Percentiles rank a stretch among this genome's conserved stretches.
phyloP scores from a whole-genome alignment of 2,888 invertebrate species.

The Pollenia labialis region DNA sequence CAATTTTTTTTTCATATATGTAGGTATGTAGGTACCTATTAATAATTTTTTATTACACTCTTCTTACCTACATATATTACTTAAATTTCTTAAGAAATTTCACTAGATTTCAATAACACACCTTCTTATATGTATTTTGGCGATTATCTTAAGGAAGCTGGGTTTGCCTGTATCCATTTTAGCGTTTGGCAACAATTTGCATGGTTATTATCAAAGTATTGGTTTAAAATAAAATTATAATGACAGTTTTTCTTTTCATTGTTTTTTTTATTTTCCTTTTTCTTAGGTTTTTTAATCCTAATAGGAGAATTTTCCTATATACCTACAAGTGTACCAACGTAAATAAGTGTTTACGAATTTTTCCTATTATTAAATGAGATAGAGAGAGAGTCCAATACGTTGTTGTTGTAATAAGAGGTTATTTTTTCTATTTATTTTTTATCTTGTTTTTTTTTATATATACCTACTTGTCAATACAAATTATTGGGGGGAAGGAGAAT shows the following conservation, averaged over 20 bases:
- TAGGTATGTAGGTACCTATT: too few relatives aligned
- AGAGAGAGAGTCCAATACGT: conserved; percentile 40
- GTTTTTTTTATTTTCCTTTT: conserved; percentile 10
- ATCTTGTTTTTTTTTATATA: background rate
- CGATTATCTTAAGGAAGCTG: conserved; percentile 15
- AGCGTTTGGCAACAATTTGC: conserved; percentile 20
- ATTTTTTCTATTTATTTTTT: background rate
- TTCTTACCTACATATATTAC: too few relatives aligned
- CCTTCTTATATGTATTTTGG: conserved; percentile 15
- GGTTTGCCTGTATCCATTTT: background rate
- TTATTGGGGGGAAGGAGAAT: conserved; percentile 46
- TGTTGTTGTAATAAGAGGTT: conserved; percentile 40
- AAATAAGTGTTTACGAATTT: conserved; percentile 20
- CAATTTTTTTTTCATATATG: too few relatives aligned
- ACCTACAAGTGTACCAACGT: background rate
- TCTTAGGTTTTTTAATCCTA: conserved; percentile 43
- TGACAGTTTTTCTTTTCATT: conserved; percentile 66
- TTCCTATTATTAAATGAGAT: conserved; percentile 36
- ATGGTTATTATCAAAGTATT: conserved; percentile 69
- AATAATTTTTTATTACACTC: background rate
- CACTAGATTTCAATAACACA: background rate
- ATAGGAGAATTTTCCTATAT: conserved; percentile 46
- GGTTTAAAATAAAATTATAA: conserved; percentile 73
- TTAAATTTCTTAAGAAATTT: too few relatives aligned
- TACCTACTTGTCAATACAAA: conserved; percentile 38